Evolutionary conservation across 2,113 vertebrate species (phyloP), one percentile per base, ranked within the genome.

Genomic region (Kryptolebias marmoratus): DNA sequence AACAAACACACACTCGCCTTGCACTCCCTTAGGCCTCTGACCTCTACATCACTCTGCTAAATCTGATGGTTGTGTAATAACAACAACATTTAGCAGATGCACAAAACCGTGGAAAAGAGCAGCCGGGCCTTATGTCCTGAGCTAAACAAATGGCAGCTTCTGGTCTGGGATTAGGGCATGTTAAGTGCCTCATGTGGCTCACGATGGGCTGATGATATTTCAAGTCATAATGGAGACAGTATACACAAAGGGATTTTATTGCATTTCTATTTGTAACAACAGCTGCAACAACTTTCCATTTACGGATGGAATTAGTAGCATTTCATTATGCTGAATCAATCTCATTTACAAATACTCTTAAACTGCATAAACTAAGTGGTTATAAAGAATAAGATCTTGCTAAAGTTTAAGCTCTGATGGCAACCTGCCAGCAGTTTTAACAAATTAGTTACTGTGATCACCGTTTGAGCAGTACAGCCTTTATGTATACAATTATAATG

Each of bases 51-150:
- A 63, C 50, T 55, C 65, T 36, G 69, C 64, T 79, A 79, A 82
- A 87, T 65, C 67, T 54, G 64, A 64, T 65, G 68, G 74, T 88
- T 90, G 82, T 76, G 74, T 83, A 90, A 90, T 79, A 71, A 80
- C 80, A 73, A 89, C 28, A 84, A 78, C 68, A 81, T 88, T 88
- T 78, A 89, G 68, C 71, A 62, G 72, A 86, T 83, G 80, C 58
- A 75, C 72, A 68, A 58, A 89, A 91, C 47, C 42, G 61, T 32
- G 2, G 5, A 22, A 48, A 36, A 64, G 55, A 68, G 64, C 8
- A 70, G 45, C 32, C 44, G 36, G 7, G 39, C 55, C 57, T 45
- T 60, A 55, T 14, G 71, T 68, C 45, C 59, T 47, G 48, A 59
- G 27, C 39, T 65, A 11, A 47, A 18, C 22, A 64, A 70, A 50